Evolutionary conservation across 37 sponge, comb jelly and placozoan species (phyloP).

Genomic region (Mnemiopsis leidyi): DNA sequence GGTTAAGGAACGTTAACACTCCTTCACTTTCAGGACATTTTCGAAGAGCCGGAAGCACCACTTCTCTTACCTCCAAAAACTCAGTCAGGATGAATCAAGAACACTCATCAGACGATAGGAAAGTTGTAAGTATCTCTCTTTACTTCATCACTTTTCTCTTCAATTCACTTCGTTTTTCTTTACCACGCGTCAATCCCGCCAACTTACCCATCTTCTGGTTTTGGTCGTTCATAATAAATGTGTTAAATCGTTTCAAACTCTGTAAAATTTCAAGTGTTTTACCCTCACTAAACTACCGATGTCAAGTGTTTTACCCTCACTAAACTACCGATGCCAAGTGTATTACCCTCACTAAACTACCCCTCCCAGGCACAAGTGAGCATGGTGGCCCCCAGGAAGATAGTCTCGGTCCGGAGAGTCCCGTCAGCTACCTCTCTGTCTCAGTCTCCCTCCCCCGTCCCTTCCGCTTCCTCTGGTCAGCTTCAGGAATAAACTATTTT

Average conservation of each 20-base stretch:
- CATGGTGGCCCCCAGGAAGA: conserved; percentile 20
- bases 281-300: too few species aligned
- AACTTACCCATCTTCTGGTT: too few species aligned
- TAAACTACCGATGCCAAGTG: too few species aligned
- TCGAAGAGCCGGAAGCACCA: not conserved
- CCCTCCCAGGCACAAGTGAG: conserved; percentile 37
- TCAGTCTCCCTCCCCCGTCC: not conserved
- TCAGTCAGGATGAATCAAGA: not conserved
- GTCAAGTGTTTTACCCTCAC: too few species aligned
- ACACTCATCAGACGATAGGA: conserved; percentile 23
- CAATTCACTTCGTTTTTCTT: not conserved
- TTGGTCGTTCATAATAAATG: too few species aligned
- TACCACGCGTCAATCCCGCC: not conserved
- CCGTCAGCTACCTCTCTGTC: not conserved
- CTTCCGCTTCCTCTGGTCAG: conserved; percentile 49
- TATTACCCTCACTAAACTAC: too few species aligned
- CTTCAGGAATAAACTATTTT: not conserved
- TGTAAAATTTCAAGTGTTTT: too few species aligned
- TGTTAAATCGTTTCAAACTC: too few species aligned
- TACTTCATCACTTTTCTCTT: not conserved
- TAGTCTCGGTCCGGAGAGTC: conserved; percentile 27
- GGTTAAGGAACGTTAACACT: too few species aligned
- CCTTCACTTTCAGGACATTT: not conserved
- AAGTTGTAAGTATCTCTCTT: not conserved
- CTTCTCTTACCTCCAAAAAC: conserved; percentile 8